Base-by-base conservation (phyloP, 2,113 vertebrate species). In the Lynx canadensis region DNA sequence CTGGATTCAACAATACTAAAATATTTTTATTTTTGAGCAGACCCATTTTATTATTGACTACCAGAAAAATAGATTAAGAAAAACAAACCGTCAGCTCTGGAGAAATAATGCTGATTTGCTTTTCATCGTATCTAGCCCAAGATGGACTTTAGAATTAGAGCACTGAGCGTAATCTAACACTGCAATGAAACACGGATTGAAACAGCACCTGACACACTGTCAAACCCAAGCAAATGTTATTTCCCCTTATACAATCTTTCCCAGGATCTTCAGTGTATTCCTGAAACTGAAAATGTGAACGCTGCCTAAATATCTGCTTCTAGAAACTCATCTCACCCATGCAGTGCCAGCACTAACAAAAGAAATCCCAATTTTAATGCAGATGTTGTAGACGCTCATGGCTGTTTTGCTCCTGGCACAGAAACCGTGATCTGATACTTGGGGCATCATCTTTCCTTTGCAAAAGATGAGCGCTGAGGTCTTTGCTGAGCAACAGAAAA, bases 1-100 rank as follows among this genome's bases (percentile, higher is more conserved):
- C 27, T 89, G 91, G 27, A 80, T 31, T 81, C 66, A 87, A 8
- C 27, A 97, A 95, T 95, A 8, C 27, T 82, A 88, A 96, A 96
- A 82, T 76, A 89, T 36, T 73, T n/a, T 73, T 55, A 76, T 68
- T 36, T 96, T 55, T 94, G 4, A 78, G 45, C 13, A 88, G 78
- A 82, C 6, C 55, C 27, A 31, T 57, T 81, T 74, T 38, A 66
- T 52, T 86, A 91, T 41, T 91, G 88, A 93, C 7, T 92, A n/a
- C 16, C 88, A 92, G 76, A 73, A 68, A 38, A 63, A 63, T 2
- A 55, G 14, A 93, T 12, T 69, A 76, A 89, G 25, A 90, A 89
- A 94, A 91, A 93, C 55, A 38, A 87, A 94, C 73, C 81, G 11
- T 45, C 48, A 80, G 21, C 33, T 95, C 13, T 92, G 8, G 8